Evolutionary conservation across 2,113 vertebrate species (phyloP).

Genomic region (Nesoenas mayeri): DNA sequence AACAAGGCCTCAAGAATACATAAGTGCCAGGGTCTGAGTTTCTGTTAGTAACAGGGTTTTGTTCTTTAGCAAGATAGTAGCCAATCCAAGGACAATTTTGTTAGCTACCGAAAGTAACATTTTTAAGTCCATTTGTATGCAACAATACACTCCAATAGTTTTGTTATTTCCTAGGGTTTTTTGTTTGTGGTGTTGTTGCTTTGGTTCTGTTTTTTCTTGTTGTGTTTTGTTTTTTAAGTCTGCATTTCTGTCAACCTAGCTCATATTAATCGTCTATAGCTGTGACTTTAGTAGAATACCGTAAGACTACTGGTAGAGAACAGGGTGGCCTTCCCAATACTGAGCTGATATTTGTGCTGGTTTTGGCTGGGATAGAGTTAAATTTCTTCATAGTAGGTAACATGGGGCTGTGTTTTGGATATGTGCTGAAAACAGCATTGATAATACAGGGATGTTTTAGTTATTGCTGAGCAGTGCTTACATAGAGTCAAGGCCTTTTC

Average conservation of each 20-base stretch:
- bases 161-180: neutral
- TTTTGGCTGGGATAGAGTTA: neutral
- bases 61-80: neutral
- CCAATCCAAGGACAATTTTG: neutral
- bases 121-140: neutral
- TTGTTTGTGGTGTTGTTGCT: too few species aligned
- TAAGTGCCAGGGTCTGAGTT: neutral
- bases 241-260: neutral
- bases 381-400: too few species aligned
- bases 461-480: too few species aligned
- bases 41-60: neutral
- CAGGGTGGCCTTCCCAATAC: neutral
- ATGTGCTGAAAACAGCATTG: too few species aligned
- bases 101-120: neutral
- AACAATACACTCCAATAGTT: neutral
- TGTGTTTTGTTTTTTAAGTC: too few species aligned
- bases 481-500: too few species aligned
- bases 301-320: neutral
- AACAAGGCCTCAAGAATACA: neutral
- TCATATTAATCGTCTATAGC: neutral
- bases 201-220: too few species aligned
- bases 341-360: neutral
- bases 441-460: too few species aligned
- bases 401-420: too few species aligned
- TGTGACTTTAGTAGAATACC: neutral